Base-by-base conservation (phyloP, 2,797 vertebrate genomes). In the Merluccius polli region DNA sequence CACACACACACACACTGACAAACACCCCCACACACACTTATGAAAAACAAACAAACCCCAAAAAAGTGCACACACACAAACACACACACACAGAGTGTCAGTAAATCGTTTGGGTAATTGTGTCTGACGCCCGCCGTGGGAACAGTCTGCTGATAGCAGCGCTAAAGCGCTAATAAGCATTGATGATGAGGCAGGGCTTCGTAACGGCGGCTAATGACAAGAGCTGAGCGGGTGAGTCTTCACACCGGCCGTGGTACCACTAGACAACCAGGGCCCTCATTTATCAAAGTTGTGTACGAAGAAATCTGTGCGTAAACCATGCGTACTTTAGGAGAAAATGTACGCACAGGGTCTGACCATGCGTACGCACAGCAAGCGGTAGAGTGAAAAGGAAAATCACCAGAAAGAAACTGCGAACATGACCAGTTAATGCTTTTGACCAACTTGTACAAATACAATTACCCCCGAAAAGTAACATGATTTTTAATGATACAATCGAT, bases 81-180 rank as follows among this genome's bases (percentile, higher is more conserved):
- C n/a, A n/a, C 78, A 38, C 68, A 85, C 73, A 79, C 48, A 65
- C 27, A 38, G 76, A 31, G 31, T 76, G 65, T 79, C 77, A 65
- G 44, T 48, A 65, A 38, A 71, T 77, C 73, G 73, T 70, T 3
- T 33, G 72, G 69, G 74, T 87, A 87, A 88, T 79, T 13, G 70
- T 74, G 82, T 83, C 69, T 83, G 86, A 82, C 87, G 85, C 81
- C 81, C 8, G 79, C 81, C 74, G 72, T 67, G 73, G 82, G 74
- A 84, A 75, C 75, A 78, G 79, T 72, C 82, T 87, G 87, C 85
- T 91, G 87, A 91, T 90, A 88, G 79, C 76, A 84, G 88, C 86
- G 84, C 83, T 89, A 90, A 87, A 31, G 73, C 30, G 81, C 86
- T 92, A 91, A 92, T 91, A 87, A 86, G 86, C 85, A 87, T 76